Conservation (phyloP, 2,113 vertebrate genomes). For the Silurus glanis region DNA sequence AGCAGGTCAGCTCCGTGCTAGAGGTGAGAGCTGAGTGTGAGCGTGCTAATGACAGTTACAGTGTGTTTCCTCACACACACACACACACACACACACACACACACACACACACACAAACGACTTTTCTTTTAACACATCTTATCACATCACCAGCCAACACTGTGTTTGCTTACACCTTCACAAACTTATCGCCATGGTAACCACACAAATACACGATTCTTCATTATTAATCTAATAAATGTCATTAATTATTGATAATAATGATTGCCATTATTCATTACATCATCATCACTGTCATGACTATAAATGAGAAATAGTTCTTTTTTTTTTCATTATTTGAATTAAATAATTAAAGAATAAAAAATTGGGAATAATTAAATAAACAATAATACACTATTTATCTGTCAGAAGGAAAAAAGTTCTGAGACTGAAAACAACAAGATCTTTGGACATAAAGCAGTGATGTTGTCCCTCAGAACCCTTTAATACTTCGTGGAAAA, state of each 20-base stretch:
- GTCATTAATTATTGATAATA: too few relatives aligned
- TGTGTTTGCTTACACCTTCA: background rate
- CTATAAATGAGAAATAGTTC: too few relatives aligned
- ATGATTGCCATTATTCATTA: too few relatives aligned
- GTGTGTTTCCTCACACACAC: background rate
- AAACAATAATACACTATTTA: background rate
- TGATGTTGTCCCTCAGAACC: background rate
- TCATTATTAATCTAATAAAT: too few relatives aligned
- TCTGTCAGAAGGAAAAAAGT: background rate
- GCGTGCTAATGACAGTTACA: constrained; percentile 1
- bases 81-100: constrained; percentile 6
- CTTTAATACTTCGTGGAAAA: too few relatives aligned
- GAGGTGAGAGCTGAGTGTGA: background rate
- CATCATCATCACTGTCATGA: too few relatives aligned
- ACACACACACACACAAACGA: background rate
- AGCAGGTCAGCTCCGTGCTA: constrained; percentile 9
- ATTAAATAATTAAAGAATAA: background rate
- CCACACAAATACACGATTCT: background rate
- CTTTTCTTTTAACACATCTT: background rate
- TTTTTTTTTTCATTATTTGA: too few relatives aligned
- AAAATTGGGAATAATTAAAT: too few relatives aligned
- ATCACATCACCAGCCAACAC: background rate
- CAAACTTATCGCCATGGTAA: constrained; percentile 3
- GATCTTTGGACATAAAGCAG: too few relatives aligned
- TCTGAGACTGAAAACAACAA: too few relatives aligned